Evolutionary conservation across 1,140 invertebrate species (phyloP).

Genomic region (Melitaea cinxia): DNA sequence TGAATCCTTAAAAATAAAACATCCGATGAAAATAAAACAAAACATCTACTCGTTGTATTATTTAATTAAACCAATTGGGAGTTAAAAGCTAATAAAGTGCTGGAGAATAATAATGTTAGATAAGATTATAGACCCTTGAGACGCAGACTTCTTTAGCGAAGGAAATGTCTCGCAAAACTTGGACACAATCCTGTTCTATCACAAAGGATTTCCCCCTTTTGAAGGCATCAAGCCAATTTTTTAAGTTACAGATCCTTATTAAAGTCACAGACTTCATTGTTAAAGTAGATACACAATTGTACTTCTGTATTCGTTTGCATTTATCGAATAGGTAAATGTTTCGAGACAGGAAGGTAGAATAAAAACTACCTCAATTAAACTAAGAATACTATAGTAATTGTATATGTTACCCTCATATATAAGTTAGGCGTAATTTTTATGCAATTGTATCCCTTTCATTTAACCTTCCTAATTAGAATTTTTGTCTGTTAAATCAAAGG

Average conservation of each 20-base stretch:
- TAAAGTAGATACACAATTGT: constrained; percentile 33
- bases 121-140: constrained; percentile 44
- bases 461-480: too few species aligned
- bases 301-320: constrained; percentile 32
- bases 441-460: too few species aligned
- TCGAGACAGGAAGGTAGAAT: constrained; percentile 17
- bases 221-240: constrained; percentile 56
- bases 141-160: constrained; percentile 42
- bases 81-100: constrained; percentile 34
- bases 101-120: constrained; percentile 36
- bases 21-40: not conserved
- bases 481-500: too few species aligned
- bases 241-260: constrained; percentile 54
- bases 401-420: too few species aligned
- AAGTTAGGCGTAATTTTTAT: too few species aligned
- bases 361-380: constrained; percentile 31
- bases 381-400: too few species aligned
- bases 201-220: constrained; percentile 59
- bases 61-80: constrained; percentile 30
- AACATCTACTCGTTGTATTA: not conserved
- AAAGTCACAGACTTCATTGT: constrained; percentile 46
- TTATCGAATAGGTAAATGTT: constrained; percentile 29
- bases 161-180: constrained; percentile 51
- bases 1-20: not conserved
- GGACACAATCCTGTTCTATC: constrained; percentile 54